Evolutionary conservation across 2,113 vertebrate species (phyloP), one percentile per base, ranked within the genome.

Genomic region (Sardina pilchardus): DNA sequence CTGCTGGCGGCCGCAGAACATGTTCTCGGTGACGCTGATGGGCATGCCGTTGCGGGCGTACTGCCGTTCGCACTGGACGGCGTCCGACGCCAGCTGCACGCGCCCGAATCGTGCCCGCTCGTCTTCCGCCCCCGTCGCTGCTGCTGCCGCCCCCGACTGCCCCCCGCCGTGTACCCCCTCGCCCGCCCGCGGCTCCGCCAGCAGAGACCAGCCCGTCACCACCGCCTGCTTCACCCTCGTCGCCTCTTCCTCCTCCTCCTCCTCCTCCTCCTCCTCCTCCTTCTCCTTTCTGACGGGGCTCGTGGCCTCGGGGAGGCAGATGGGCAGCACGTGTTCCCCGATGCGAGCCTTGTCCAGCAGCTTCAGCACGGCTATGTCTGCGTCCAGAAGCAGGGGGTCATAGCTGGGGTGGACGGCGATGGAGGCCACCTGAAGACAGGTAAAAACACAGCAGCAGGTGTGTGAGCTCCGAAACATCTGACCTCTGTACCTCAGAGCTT

Each of bases 311-410:
- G 95, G 95, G 4, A 99, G 93, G 92, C 98, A 99, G 88, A 99
- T 94, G 9, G 98, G 97, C 81, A 97, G 94, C n/a, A 99, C 95
- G 0, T 92, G 95, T 89, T 97, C 97, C 80, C 97, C 96, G 42
- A 99, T 93, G 84, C 96, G 95, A 47, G 97, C 98, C 93, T 99
- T 99, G 93, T 99, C 98, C 88, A 98, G 88, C 56, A 99, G 95
- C 90, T 97, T 98, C 86, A 99, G 91, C 86, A 99, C 82, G 0
- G 97, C 97, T 1, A 99, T 94, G 90, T 99, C 98, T 1, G 96
- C 95, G 88, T 99, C 98, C 6, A 99, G 96, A 87, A 99, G 94
- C 89, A 97, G 93, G 0, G 98, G 97, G 86, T 99, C 98, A 0
- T 98, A 99, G 93, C 98, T 97, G 67, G 96, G 96, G 87, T 99